phyloP scores from a whole-genome alignment of 2,888 invertebrate genomes.

The Nomada goodeniana region DNA sequence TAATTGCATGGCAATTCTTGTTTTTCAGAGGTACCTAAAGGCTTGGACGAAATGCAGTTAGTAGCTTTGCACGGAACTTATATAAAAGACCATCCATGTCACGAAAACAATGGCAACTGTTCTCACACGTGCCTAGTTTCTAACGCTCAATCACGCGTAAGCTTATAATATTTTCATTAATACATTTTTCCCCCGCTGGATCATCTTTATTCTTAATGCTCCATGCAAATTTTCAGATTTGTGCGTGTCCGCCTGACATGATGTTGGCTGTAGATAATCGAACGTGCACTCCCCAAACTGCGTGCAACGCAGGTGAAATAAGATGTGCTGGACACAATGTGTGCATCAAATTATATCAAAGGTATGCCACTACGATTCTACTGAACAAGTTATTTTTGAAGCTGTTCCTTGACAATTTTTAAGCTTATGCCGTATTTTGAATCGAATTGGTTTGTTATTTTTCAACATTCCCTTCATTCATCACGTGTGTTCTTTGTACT shows the following conservation, averaged over 20 bases:
- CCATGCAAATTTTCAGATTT: slow-evolving; percentile 75
- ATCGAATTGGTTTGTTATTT: neutral
- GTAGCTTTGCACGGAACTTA: slow-evolving; percentile 84
- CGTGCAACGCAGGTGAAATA: slow-evolving; percentile 82
- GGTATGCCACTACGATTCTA: slow-evolving; percentile 60
- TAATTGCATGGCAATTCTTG: neutral
- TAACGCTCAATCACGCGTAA: slow-evolving; percentile 57
- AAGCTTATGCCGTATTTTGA: neutral
- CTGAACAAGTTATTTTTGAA: neutral
- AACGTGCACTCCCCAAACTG: slow-evolving; percentile 85
- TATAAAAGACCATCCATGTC: slow-evolving; percentile 86
- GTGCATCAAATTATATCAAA: slow-evolving; percentile 82
- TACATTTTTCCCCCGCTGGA: neutral
- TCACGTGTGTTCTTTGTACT: too few relatives aligned
- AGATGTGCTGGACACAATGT: slow-evolving; percentile 85
- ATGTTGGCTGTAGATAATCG: slow-evolving; percentile 85
- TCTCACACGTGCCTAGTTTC: slow-evolving; percentile 90
- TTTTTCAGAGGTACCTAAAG: slow-evolving; percentile 11
- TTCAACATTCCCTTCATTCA: neutral
- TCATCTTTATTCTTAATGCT: neutral
- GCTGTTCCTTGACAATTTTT: neutral
- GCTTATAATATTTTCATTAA: slow-evolving; percentile 26
- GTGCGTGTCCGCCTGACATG: slow-evolving; percentile 89
- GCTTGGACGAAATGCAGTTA: slow-evolving; percentile 84
- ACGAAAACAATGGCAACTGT: slow-evolving; percentile 87